These are phyloP conservation scores for Aplocera efformata DNA, from an alignment of 2,888 invertebrate species.

Conservation along the genomic window DNA sequence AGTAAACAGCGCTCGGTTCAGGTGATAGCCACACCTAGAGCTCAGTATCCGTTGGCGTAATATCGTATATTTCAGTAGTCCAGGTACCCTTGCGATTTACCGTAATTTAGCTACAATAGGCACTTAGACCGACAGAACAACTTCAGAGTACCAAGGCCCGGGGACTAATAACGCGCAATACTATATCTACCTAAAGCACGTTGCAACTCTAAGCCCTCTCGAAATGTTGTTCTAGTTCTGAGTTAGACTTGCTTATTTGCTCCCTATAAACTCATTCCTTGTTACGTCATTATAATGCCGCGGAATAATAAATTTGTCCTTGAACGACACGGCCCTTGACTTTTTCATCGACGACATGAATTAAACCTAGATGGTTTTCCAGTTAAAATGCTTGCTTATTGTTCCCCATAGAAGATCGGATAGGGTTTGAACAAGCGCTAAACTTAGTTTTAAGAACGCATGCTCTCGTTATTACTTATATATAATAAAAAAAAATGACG, in stretches of 20 bases:
- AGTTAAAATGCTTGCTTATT: no score
- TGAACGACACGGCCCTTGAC: no score
- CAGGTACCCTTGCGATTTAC: slow-evolving; percentile 41
- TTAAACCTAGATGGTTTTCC: no score
- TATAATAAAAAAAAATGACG: no score
- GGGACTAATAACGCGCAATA: slow-evolving; percentile 41
- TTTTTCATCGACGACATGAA: no score
- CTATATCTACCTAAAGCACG: slow-evolving; percentile 44
- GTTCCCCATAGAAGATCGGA: no score
- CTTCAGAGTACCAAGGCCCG: slow-evolving; percentile 37
- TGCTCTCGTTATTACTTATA: no score
- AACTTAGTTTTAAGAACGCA: no score
- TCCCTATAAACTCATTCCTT: slow-evolving; percentile 20
- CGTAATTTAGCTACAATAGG: slow-evolving; percentile 47
- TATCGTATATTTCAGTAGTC: slow-evolving; percentile 35
- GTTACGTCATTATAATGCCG: no score
- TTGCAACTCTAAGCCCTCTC: slow-evolving; percentile 25
- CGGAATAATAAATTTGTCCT: no score
- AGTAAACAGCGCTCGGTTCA: slow-evolving; percentile 23
- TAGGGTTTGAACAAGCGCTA: no score
- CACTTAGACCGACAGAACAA: slow-evolving; percentile 42
- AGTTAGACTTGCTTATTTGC: slow-evolving; percentile 18
- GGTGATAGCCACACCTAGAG: slow-evolving; percentile 26
- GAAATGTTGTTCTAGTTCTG: slow-evolving; percentile 26
- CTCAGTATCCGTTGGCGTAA: slow-evolving; percentile 22